These are phyloP conservation scores for Diplolepis rosae DNA, from an alignment of 2,888 invertebrate genomes.

Conservation along the genomic window DNA sequence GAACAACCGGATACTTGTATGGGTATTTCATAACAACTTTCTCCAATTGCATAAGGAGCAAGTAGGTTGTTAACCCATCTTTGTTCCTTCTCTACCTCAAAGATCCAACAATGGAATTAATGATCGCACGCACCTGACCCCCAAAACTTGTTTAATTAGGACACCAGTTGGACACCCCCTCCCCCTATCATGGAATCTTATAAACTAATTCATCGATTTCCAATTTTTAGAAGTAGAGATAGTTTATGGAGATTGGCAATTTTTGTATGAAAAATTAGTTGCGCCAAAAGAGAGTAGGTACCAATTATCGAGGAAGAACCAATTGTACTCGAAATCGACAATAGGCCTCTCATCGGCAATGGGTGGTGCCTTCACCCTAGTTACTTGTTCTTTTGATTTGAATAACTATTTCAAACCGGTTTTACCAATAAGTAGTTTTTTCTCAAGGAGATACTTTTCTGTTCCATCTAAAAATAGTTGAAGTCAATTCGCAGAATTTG, in stretches of 20 bases:
- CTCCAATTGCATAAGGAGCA: slow-evolving; percentile 60
- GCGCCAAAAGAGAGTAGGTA: too few species aligned
- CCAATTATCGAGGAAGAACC: too few species aligned
- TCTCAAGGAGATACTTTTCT: background rate
- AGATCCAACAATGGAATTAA: background rate
- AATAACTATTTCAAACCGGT: background rate
- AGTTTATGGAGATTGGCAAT: too few species aligned
- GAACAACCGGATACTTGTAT: slow-evolving; percentile 5
- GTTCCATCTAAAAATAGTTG: background rate
- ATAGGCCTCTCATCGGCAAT: too few species aligned
- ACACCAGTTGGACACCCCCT: background rate
- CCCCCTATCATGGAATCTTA: too few species aligned
- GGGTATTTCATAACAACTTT: slow-evolving; percentile 64
- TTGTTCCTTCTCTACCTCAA: slow-evolving; percentile 43
- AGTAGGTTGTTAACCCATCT: slow-evolving; percentile 60
- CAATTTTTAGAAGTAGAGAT: too few species aligned
- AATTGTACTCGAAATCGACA: too few species aligned
- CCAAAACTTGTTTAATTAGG: background rate
- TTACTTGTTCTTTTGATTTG: too few species aligned
- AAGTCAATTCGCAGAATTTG: background rate
- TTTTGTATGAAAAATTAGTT: too few species aligned
- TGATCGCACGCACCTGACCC: slow-evolving; percentile 7
- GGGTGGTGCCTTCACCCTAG: too few species aligned
- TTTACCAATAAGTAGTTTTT: background rate
- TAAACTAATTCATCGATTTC: too few species aligned